Evolutionary conservation across 2,888 invertebrate species (phyloP).

Genomic region (Oscheius sp.): DNA sequence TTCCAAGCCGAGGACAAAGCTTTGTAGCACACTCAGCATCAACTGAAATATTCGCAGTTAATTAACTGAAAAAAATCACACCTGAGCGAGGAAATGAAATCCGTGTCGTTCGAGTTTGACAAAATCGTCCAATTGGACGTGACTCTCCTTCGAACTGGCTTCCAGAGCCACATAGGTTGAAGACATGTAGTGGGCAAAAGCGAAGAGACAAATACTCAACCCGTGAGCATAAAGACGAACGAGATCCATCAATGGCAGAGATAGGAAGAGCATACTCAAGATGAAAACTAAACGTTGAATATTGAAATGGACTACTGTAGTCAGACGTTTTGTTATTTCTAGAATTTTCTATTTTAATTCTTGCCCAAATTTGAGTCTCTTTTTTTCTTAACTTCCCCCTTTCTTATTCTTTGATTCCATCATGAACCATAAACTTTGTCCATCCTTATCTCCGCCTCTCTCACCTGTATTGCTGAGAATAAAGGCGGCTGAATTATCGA

Average conservation of each 20-base stretch:
- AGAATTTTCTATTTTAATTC: not conserved
- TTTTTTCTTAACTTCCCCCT: not conserved
- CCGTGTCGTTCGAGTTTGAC: conserved; percentile 66
- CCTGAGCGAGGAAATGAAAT: conserved; percentile 62
- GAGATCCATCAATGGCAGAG: conserved; percentile 73
- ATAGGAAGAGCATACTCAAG: conserved; percentile 72
- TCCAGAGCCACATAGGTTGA: conserved; percentile 71
- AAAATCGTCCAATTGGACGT: conserved; percentile 64
- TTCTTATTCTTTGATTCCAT: not conserved
- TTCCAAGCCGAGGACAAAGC: conserved; percentile 71
- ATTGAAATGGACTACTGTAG: not conserved
- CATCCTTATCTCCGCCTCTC: conserved; percentile 3
- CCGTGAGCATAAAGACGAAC: conserved; percentile 74
- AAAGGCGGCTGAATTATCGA: conserved; percentile 59
- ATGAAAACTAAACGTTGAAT: conserved; percentile 71
- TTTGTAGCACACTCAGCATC: conserved; percentile 59
- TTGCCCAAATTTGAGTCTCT: not conserved
- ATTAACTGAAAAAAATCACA: not conserved
- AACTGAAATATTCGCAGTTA: conserved; percentile 21
- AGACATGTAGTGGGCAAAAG: conserved; percentile 72
- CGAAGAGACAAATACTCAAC: conserved; percentile 72
- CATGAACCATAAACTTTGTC: not conserved
- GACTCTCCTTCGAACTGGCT: conserved; percentile 53
- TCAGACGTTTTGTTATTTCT: not conserved
- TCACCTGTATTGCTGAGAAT: conserved; percentile 60